These are phyloP conservation scores for Oscheius sp. DNA, from an alignment of 1,140 invertebrate genomes.

Conservation along the genomic window DNA sequence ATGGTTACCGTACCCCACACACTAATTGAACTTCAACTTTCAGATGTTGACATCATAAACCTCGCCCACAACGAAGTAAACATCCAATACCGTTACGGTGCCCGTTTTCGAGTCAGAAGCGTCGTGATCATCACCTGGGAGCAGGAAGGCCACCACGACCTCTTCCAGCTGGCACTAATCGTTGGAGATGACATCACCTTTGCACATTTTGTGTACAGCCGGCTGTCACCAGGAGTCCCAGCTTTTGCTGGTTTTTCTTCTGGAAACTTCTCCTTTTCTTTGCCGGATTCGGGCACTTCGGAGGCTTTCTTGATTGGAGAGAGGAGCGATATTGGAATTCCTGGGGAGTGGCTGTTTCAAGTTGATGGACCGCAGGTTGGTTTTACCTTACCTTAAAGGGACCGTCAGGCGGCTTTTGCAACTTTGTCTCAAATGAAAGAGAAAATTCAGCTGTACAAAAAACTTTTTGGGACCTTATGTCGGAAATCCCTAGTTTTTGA, in stretches of 20 bases:
- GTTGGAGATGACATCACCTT: slow-evolving; percentile 34
- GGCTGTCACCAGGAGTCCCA: slow-evolving; percentile 12
- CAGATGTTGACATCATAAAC: slow-evolving; percentile 40
- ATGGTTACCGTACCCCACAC: slow-evolving; percentile 2
- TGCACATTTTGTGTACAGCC: slow-evolving; percentile 42
- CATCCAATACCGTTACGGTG: slow-evolving; percentile 42
- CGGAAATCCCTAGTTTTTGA: too few relatives aligned
- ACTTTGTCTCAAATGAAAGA: too few relatives aligned
- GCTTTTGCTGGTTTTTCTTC: slow-evolving; percentile 36
- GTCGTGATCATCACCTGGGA: slow-evolving; percentile 41
- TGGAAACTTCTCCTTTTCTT: slow-evolving; percentile 24
- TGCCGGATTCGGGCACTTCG: slow-evolving; percentile 38
- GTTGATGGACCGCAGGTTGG: slow-evolving; percentile 32
- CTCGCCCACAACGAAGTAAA: slow-evolving; percentile 42
- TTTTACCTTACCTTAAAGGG: too few relatives aligned
- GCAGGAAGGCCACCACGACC: background rate
- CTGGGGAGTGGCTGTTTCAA: slow-evolving; percentile 43
- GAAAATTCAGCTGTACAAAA: too few relatives aligned
- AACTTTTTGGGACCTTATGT: too few relatives aligned
- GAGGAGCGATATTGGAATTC: slow-evolving; percentile 42
- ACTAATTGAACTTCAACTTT: slow-evolving; percentile 6
- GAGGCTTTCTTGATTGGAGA: slow-evolving; percentile 38
- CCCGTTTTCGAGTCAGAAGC: slow-evolving; percentile 23
- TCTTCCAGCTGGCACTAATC: slow-evolving; percentile 40
- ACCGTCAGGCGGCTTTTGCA: too few relatives aligned